phyloP scores from a whole-genome alignment of 2,888 invertebrate genomes.

The Galerucella calmariensis region DNA sequence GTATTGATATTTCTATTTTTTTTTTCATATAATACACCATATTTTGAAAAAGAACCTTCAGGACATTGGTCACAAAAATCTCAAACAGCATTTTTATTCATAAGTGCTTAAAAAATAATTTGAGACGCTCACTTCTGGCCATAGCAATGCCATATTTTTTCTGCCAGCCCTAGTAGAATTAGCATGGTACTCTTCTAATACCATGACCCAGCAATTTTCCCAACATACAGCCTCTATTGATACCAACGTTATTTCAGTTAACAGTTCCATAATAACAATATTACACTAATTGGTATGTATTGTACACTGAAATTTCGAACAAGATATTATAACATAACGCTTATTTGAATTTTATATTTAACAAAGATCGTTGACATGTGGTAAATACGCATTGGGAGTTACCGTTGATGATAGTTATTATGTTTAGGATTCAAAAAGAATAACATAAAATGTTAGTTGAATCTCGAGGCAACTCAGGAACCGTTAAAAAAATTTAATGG shows the following conservation, averaged over 20 bases:
- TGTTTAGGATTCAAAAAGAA: background rate
- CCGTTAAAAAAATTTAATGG: background rate
- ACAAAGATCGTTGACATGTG: background rate
- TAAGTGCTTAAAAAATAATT: too few species aligned
- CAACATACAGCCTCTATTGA: too few species aligned
- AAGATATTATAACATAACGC: background rate
- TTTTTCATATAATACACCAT: too few species aligned
- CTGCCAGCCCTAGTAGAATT: too few species aligned
- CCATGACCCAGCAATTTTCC: too few species aligned
- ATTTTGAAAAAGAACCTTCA: too few species aligned
- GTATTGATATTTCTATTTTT: too few species aligned
- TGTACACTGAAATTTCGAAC: background rate
- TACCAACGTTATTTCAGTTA: background rate
- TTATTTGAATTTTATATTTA: background rate
- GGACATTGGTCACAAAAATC: too few species aligned
- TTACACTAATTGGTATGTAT: background rate
- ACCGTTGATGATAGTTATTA: background rate
- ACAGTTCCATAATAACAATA: constrained; percentile 3
- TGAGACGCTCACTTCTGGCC: too few species aligned
- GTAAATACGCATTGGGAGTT: background rate
- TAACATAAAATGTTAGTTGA: background rate
- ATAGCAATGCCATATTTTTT: too few species aligned
- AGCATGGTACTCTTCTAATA: too few species aligned
- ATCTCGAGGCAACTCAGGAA: background rate
- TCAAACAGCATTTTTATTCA: too few species aligned